Evolutionary conservation across 2,797 vertebrate species (phyloP), one percentile per base, ranked within the genome.

Genomic region (Danio jaintianensis): DNA sequence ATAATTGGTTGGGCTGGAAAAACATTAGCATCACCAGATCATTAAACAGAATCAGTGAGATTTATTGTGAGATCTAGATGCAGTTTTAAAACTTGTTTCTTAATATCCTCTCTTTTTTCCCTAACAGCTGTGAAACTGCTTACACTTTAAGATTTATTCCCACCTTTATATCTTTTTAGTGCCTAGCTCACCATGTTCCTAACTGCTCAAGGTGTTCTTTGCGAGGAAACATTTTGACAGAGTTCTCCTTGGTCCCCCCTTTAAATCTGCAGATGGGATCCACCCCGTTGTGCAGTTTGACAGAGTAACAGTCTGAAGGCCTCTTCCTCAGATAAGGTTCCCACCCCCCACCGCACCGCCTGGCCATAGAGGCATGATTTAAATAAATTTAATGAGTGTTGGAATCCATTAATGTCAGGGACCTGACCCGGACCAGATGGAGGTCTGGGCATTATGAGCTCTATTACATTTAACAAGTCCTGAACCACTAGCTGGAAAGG

Each of bases 381-480:
- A 64, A 88, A 88, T 82, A 81, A 55, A 83, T 84, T 82, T 78
- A 86, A 83, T 84, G 79, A 85, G 81, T 40, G 68, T 74, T 83
- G 77, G 79, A 87, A 83, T 80, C 74, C 80, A 83, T 88, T 86
- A 85, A 84, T 84, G 83, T 84, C 66, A 82, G 36, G 55, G 78
- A 66, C 78, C 64, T 82, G 85, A 87, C 86, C 84, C 42, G 56
- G 71, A 71, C 82, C 85, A 86, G 85, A 80, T 84, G 87, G 80
- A 83, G 56, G 79, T 50, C 67, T 74, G 62, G 47, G 79, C 77
- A 87, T 64, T 82, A 79, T 63, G 63, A 75, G 84, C 75, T 80
- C 84, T 81, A 86, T 87, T 86, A 87, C 73, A 68, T 84, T 87
- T 87, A 83, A 88, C 86, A 89, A 86, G 83, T 74, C 71, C 82